A percentile compares a stretch with the other conserved stretches of the same genome.
Conservation (phyloP, 2,113 vertebrate species). For the Carassius gibelio region DNA sequence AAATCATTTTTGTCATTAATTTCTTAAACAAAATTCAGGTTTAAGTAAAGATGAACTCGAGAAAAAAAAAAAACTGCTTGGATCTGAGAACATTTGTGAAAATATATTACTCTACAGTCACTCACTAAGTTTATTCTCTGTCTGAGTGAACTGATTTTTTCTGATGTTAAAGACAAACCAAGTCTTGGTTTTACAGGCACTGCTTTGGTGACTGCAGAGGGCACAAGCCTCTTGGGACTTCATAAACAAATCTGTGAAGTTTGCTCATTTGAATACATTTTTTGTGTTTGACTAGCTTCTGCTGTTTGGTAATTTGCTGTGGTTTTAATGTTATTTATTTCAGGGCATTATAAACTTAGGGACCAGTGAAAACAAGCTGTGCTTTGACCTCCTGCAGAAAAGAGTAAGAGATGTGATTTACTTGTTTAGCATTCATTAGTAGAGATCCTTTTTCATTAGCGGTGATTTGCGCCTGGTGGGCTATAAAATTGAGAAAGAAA, state of each 20-base stretch:
- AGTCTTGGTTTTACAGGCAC: background rate
- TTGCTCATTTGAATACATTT: background rate
- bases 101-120: background rate
- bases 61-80: background rate
- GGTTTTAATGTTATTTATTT: slow-evolving; percentile 13
- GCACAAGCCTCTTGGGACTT: slow-evolving; percentile 2
- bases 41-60: background rate
- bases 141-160: background rate
- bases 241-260: slow-evolving; percentile 2
- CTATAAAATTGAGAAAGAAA: background rate
- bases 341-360: slow-evolving; percentile 91
- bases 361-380: slow-evolving; percentile 92
- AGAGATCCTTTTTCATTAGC: background rate
- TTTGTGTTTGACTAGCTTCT: slow-evolving; percentile 13
- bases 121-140: background rate
- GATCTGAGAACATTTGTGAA: background rate
- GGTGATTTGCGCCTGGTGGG: background rate
- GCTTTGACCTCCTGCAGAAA: slow-evolving; percentile 83
- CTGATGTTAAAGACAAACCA: background rate
- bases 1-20: background rate
- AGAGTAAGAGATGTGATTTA: slow-evolving; percentile 75
- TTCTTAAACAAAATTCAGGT: background rate
- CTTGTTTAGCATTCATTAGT: background rate
- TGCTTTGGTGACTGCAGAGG: background rate
- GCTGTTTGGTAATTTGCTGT: slow-evolving; percentile 19